These are phyloP conservation scores for Chymomyza caudatula DNA, from an alignment of 2,888 invertebrate species.

Conservation along the genomic window DNA sequence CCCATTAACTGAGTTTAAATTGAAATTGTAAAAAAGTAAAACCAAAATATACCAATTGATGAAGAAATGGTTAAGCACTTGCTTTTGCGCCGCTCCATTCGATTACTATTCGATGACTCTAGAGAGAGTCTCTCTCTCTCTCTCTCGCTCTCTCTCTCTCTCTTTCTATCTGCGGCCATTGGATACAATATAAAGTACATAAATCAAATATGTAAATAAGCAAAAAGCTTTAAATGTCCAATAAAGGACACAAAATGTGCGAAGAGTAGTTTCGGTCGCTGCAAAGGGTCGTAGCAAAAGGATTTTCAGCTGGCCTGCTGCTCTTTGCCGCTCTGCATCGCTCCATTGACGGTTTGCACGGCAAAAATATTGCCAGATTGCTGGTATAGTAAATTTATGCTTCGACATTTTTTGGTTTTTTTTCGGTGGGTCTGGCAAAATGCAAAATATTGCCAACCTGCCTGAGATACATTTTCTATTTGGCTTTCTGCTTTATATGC, in stretches of 20 bases:
- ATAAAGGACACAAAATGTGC: conserved; percentile 37
- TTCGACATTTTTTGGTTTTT: conserved; percentile 53
- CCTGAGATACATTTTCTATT: not conserved
- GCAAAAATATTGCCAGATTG: conserved; percentile 38
- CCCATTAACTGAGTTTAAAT: not conserved
- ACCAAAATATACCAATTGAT: conserved; percentile 1
- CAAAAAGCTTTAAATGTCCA: conserved; percentile 65
- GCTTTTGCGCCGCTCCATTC: not conserved
- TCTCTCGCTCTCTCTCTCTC: not conserved
- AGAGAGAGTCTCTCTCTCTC: not conserved
- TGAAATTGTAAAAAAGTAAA: conserved; percentile 9
- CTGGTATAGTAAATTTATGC: conserved; percentile 72
- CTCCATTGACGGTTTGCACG: conserved; percentile 15
- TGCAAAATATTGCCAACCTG: not conserved
- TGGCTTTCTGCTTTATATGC: not conserved
- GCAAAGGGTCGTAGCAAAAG: not conserved
- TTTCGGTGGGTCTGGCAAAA: conserved; percentile 1
- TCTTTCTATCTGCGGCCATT: conserved; percentile 31
- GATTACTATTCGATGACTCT: not conserved
- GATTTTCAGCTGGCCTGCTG: not conserved
- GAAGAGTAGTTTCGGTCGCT: conserved; percentile 7
- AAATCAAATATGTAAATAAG: conserved; percentile 70
- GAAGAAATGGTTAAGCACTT: not conserved
- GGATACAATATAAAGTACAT: conserved; percentile 64
- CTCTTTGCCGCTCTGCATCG: not conserved